Evolutionary conservation across 2,888 invertebrate species (phyloP).

Genomic region (Periphyllus acericola): DNA sequence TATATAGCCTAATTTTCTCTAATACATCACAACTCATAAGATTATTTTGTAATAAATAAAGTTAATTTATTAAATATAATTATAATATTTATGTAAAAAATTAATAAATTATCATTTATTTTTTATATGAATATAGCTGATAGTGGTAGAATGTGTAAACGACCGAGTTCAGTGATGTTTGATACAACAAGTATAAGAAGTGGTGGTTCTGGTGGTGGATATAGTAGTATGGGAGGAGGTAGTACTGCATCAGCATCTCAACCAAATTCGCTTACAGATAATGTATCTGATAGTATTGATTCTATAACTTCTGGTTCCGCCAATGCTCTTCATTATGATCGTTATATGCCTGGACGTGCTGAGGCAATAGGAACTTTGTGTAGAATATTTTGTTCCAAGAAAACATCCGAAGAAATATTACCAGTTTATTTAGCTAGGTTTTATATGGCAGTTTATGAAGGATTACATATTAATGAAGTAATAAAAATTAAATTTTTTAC

Average conservation of each 20-base stretch:
- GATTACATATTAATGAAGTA: slow-evolving; percentile 77
- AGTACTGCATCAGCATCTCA: slow-evolving; percentile 68
- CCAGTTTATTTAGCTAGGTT: slow-evolving; percentile 93
- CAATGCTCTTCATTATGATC: slow-evolving; percentile 59
- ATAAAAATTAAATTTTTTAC: neutral
- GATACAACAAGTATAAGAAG: slow-evolving; percentile 65
- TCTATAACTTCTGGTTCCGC: slow-evolving; percentile 58
- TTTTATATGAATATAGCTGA: slow-evolving; percentile 24
- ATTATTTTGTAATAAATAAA: too few relatives aligned
- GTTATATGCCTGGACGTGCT: slow-evolving; percentile 78
- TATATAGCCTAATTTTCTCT: too few relatives aligned
- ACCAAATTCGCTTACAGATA: slow-evolving; percentile 73
- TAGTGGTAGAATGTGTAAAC: slow-evolving; percentile 67
- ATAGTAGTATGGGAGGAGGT: slow-evolving; percentile 57
- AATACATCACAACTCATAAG: too few relatives aligned
- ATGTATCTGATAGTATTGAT: slow-evolving; percentile 62
- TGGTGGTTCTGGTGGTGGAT: slow-evolving; percentile 62
- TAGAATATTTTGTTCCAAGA: slow-evolving; percentile 94
- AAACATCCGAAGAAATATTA: slow-evolving; percentile 91
- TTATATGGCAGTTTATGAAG: slow-evolving; percentile 90
- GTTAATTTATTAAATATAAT: too few relatives aligned
- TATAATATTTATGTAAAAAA: neutral
- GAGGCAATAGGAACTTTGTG: slow-evolving; percentile 96
- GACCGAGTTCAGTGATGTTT: slow-evolving; percentile 76
- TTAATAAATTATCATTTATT: neutral